Conservation (phyloP, 92 coral and sea anemone genomes). For the Isaurus tuberculatus region DNA sequence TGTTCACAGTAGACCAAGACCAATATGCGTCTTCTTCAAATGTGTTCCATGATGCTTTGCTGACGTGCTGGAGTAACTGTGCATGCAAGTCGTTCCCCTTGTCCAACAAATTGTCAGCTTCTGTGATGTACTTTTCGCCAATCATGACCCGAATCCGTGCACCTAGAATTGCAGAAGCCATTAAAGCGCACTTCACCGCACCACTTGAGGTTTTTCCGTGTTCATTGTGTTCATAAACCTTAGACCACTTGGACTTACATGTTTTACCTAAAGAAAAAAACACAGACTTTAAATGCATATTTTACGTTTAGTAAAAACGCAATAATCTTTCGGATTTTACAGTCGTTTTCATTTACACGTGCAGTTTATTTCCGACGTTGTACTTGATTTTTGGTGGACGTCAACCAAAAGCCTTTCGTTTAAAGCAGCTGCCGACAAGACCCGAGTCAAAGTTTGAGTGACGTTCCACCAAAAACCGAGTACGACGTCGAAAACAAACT, state of each 20-base stretch:
- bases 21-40: constrained; percentile 79
- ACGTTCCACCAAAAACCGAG: too few relatives aligned
- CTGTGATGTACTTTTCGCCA: constrained; percentile 52
- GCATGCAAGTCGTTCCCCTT: constrained; percentile 71
- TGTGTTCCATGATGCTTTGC: constrained; percentile 80
- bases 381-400: too few relatives aligned
- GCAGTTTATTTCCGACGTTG: too few relatives aligned
- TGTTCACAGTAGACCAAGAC: constrained; percentile 49
- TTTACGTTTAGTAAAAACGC: neutral
- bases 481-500: too few relatives aligned
- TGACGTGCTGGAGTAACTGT: constrained; percentile 76
- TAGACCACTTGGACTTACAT: constrained; percentile 59
- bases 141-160: constrained; percentile 74
- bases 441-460: too few relatives aligned
- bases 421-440: too few relatives aligned
- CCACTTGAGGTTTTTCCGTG: constrained; percentile 60
- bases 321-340: too few relatives aligned
- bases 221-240: constrained; percentile 69
- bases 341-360: too few relatives aligned
- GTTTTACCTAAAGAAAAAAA: neutral
- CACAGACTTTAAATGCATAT: neutral
- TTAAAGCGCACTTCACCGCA: constrained; percentile 56
- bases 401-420: too few relatives aligned
- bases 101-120: constrained; percentile 73
- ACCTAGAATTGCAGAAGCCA: constrained; percentile 80